phyloP scores from a whole-genome alignment of 2,797 vertebrate genomes.

The Gymnodraco acuticeps region DNA sequence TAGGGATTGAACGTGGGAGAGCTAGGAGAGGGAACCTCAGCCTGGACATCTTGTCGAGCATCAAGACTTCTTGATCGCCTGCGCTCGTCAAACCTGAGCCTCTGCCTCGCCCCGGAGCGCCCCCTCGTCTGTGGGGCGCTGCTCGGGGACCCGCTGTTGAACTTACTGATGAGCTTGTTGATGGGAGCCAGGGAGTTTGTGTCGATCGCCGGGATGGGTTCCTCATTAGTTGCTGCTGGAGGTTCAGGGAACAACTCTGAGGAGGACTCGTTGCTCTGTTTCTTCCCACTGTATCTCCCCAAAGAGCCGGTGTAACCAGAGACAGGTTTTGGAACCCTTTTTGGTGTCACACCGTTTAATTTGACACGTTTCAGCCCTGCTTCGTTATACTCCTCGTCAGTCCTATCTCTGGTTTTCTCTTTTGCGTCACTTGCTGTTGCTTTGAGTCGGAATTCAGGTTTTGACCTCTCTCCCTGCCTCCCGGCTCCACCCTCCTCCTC shows the following conservation, averaged over 20 bases:
- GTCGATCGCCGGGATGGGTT: slow-evolving; percentile 82
- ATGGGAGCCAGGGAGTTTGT: slow-evolving; percentile 92
- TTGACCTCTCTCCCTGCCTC: slow-evolving; percentile 44
- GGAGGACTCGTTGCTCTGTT: not conserved
- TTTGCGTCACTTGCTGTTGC: not conserved
- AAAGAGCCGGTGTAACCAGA: slow-evolving; percentile 48
- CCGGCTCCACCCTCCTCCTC: slow-evolving; percentile 68
- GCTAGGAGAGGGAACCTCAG: slow-evolving; percentile 21
- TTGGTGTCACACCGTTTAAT: slow-evolving; percentile 50
- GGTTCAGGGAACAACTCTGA: slow-evolving; percentile 53
- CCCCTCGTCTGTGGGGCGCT: slow-evolving; percentile 78
- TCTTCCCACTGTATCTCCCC: slow-evolving; percentile 48
- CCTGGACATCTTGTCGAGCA: slow-evolving; percentile 62
- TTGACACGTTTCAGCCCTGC: slow-evolving; percentile 83
- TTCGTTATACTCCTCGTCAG: slow-evolving; percentile 76
- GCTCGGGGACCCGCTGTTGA: slow-evolving; percentile 80
- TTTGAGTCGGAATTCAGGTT: slow-evolving; percentile 57
- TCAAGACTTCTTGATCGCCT: slow-evolving; percentile 91
- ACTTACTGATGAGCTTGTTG: slow-evolving; percentile 93
- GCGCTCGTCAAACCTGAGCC: slow-evolving; percentile 80
- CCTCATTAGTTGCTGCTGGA: slow-evolving; percentile 22
- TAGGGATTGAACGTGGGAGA: slow-evolving; percentile 77
- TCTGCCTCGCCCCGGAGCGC: slow-evolving; percentile 76
- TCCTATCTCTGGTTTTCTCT: slow-evolving; percentile 39
- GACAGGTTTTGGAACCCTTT: slow-evolving; percentile 19